Percentiles rank a stretch among this genome's conserved stretches.
Evolutionary conservation across 2,797 vertebrate genomes (phyloP).

Genomic region (Glossophaga mutica): DNA sequence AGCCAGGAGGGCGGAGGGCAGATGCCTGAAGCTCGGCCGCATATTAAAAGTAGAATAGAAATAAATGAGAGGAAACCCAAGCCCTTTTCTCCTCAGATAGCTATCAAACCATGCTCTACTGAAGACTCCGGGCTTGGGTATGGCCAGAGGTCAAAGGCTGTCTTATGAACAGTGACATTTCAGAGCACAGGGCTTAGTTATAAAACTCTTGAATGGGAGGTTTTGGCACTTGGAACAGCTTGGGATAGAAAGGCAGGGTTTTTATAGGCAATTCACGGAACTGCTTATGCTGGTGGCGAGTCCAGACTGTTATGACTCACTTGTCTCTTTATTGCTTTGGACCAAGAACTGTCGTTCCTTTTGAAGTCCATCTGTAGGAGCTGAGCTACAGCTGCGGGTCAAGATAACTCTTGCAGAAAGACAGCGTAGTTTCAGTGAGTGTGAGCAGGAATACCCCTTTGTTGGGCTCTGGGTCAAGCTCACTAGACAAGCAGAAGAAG

Average conservation of each 20-base stretch:
- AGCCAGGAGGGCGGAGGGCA: conserved; percentile 51
- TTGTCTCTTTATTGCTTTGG: conserved; percentile 67
- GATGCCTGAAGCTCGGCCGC: conserved; percentile 60
- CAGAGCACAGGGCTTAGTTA: conserved; percentile 67
- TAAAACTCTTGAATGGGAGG: conserved; percentile 73
- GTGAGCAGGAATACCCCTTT: background rate
- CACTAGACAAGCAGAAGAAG: background rate
- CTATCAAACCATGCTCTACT: conserved; percentile 58
- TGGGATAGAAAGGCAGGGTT: conserved; percentile 61
- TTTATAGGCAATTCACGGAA: conserved; percentile 66
- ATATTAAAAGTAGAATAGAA: conserved; percentile 66
- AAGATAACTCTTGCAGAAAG: conserved; percentile 34
- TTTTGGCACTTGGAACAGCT: conserved; percentile 67
- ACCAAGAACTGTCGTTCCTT: conserved; percentile 68
- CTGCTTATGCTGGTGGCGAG: conserved; percentile 56
- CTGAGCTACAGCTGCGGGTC: conserved; percentile 53
- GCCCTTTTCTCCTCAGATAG: conserved; percentile 60
- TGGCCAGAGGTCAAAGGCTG: conserved; percentile 69
- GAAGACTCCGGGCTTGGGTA: conserved; percentile 48
- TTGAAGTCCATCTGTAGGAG: conserved; percentile 62
- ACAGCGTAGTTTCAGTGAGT: conserved; percentile 33
- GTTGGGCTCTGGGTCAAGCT: background rate
- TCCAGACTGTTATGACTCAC: conserved; percentile 71
- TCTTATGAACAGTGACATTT: conserved; percentile 70
- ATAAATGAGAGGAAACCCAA: conserved; percentile 57